Evolutionary conservation across 1,140 invertebrate species (phyloP).

Genomic region (Pseudomyrmex sp.): DNA sequence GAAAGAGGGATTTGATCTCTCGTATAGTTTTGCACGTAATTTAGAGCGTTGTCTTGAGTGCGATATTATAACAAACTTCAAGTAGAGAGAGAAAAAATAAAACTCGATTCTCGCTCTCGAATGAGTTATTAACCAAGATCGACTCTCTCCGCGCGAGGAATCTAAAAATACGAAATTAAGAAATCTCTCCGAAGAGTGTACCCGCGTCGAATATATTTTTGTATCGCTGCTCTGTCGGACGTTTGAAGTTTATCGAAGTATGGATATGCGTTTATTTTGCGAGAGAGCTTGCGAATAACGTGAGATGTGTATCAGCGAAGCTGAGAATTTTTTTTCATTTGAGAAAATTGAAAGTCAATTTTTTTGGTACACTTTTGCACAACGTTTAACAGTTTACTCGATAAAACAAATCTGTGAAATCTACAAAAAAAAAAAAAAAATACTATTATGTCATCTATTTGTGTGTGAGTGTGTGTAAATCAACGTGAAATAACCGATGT

Average conservation of each 20-base stretch:
- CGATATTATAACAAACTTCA: not conserved
- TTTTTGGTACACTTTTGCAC: no score
- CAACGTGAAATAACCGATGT: not conserved
- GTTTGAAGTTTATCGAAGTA: not conserved
- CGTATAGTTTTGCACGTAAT: not conserved
- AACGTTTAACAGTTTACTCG: no score
- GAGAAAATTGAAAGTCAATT: no score
- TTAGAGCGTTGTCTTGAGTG: not conserved
- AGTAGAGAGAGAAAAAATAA: not conserved
- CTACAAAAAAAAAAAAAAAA: no score
- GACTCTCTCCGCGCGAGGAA: not conserved
- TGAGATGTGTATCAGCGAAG: no score
- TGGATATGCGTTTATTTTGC: not conserved
- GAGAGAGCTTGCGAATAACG: not conserved
- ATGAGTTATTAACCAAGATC: constrained; percentile 41
- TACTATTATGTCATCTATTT: no score
- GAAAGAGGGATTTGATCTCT: not conserved
- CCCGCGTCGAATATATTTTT: constrained; percentile 47
- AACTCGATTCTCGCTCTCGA: not conserved
- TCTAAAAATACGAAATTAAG: constrained; percentile 56
- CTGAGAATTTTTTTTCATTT: no score
- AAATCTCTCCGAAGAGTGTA: not conserved
- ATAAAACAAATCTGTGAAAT: no score
- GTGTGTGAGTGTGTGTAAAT: no score
- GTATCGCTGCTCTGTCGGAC: not conserved